Conservation (phyloP, 1,140 invertebrate species). For the Drosophila melanica region DNA sequence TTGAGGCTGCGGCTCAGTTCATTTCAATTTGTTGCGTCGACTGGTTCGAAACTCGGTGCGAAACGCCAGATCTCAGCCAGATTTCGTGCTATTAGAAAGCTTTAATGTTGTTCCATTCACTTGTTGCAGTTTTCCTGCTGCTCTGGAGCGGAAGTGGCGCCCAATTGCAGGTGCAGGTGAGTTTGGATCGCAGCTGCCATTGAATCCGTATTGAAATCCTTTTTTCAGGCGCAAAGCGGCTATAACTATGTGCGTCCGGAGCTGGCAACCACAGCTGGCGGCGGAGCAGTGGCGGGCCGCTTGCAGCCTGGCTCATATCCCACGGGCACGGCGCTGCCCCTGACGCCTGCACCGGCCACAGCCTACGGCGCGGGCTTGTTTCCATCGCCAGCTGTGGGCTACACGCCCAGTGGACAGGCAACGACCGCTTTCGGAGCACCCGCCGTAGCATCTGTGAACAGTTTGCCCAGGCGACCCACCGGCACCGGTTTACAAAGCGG, state of each 20-base stretch:
- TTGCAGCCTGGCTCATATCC: constrained; percentile 52
- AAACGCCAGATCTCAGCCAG: constrained; percentile 28
- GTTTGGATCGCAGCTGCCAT: fast-evolving
- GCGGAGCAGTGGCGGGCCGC: constrained; percentile 49
- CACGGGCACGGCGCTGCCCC: constrained; percentile 52
- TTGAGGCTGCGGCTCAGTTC: constrained; percentile 63
- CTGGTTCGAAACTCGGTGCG: constrained; percentile 48
- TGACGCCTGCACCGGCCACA: constrained; percentile 59
- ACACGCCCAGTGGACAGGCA: constrained; percentile 63
- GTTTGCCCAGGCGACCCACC: constrained; percentile 37
- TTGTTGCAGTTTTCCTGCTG: constrained; percentile 66
- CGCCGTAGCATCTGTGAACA: constrained; percentile 19
- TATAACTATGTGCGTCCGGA: constrained; percentile 85
- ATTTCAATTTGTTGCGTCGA: constrained; percentile 68
- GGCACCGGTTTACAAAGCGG: constrained; percentile 36
- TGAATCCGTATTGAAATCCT: background rate
- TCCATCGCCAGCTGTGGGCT: constrained; percentile 60
- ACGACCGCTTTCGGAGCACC: constrained; percentile 73
- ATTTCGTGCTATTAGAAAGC: constrained; percentile 38
- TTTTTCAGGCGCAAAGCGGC: constrained; percentile 84
- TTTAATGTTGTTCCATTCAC: constrained; percentile 50
- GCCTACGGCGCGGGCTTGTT: constrained; percentile 63
- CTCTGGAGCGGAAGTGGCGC: constrained; percentile 56
- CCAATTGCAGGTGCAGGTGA: constrained; percentile 67
- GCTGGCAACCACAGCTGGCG: constrained; percentile 62